Base-by-base conservation (phyloP, 2,797 vertebrate genomes). In the Adrianichthys oophorus region DNA sequence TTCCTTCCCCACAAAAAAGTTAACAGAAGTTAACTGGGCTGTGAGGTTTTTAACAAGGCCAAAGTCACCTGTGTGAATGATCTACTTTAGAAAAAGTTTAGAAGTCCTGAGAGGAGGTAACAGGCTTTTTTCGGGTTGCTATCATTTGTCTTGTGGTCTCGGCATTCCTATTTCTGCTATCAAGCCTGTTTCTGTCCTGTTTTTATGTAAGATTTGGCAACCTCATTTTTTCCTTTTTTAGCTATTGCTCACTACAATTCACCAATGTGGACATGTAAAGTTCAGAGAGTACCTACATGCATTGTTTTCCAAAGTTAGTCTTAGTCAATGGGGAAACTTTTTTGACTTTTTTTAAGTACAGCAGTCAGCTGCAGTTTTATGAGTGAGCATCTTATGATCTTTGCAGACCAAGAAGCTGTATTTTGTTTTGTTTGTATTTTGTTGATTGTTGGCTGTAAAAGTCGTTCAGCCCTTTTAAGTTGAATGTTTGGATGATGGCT, bases 101-200 rank as follows among this genome's bases (percentile, higher is more conserved):
- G 65, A 37, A 37, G 23, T 59, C 71, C 26, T 7, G 42, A 65
- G 74, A 79, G 58, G 70, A 83, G 74, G 78, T 58, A 75, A 62
- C 18, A 21, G 56, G 29, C 41, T 37, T 57, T 76, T 65, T 77
- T 76, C 21, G 62, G 26, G 68, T 71, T 53, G 54, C 52, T 10
- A 62, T 84, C 45, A 82, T 88, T 86, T 83, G 73, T 87, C 85
- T 78, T 72, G 17, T 17, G 17, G 72, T 49, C 41, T 54, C 61
- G 53, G 26, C 59, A 23, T 57, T 67, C 65, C 53, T 29, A 41
- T 57, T 26, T 15, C 56, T 43, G 32, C 41, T 87, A 83, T 83
- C 85, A 75, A 54, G 4, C 41, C 57, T 32, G 50, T 23, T 16
- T 41, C 40, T 59, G 62, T 64, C 51, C 78, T 21, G 66, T 21